Evolutionary conservation across 2,888 invertebrate species (phyloP).

Genomic region (Andrena hattorfiana): DNA sequence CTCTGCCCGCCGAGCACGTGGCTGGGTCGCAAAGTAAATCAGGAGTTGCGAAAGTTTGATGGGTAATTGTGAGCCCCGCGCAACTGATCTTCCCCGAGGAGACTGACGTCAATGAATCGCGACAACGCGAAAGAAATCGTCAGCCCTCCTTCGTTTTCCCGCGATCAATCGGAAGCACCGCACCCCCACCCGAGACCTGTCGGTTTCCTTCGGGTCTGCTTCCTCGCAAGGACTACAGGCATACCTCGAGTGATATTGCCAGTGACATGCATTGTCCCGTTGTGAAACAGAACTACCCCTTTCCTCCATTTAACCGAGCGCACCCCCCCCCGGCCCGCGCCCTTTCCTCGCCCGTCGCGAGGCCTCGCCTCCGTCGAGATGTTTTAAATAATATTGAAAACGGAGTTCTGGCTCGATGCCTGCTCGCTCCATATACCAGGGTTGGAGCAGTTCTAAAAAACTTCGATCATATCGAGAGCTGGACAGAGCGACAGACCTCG

Average conservation of each 20-base stretch:
- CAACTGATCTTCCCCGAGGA: conserved; percentile 29
- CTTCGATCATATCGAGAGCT: conserved; percentile 58
- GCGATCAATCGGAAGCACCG: conserved; percentile 66
- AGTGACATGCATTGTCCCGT: conserved; percentile 80
- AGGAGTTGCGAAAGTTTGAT: too few relatives aligned
- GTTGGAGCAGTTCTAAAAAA: conserved; percentile 57
- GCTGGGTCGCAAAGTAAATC: neutral
- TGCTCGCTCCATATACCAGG: conserved; percentile 71
- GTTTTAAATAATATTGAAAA: conserved; percentile 82
- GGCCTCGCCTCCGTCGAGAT: conserved; percentile 60
- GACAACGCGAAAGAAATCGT: conserved; percentile 56
- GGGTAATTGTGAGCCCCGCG: neutral
- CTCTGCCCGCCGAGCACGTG: neutral
- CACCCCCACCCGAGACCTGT: neutral
- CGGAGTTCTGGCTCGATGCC: conserved; percentile 79
- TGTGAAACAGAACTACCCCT: conserved; percentile 73
- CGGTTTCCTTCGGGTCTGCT: conserved; percentile 19
- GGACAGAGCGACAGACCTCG: conserved; percentile 43
- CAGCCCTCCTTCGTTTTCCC: conserved; percentile 27
- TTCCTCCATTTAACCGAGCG: conserved; percentile 69
- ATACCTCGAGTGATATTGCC: conserved; percentile 79
- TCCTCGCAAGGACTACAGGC: conserved; percentile 70
- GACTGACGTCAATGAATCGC: conserved; percentile 40
- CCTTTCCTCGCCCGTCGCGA: conserved; percentile 9
- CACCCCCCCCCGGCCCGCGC: neutral